phyloP scores from a whole-genome alignment of 2,113 vertebrate genomes.

The Merops nubicus region DNA sequence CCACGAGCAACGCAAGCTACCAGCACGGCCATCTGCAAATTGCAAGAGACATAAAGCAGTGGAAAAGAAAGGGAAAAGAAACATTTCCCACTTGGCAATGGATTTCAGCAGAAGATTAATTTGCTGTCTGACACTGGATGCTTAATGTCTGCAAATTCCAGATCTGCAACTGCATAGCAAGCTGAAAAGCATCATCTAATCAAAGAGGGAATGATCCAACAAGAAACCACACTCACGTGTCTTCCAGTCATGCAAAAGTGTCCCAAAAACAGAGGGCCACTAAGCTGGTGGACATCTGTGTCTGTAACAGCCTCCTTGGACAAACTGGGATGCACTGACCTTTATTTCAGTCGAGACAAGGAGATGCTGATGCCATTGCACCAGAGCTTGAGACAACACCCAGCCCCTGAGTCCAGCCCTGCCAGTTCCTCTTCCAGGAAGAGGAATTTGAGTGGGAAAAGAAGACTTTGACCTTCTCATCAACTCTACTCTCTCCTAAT shows the following conservation, averaged over 20 bases:
- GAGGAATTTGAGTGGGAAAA: not conserved
- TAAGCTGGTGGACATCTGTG: not conserved
- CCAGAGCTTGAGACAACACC: not conserved
- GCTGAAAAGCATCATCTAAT: slow-evolving; percentile 23
- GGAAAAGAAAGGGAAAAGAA: not conserved
- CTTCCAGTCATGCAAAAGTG: too few relatives aligned
- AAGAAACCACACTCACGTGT: not conserved
- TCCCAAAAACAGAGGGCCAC: not conserved
- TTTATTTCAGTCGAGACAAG: not conserved
- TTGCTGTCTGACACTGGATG: slow-evolving; percentile 21
- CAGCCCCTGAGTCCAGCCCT: not conserved
- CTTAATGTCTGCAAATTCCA: slow-evolving; percentile 40
- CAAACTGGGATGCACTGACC: not conserved
- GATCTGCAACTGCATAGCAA: not conserved
- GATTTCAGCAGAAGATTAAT: slow-evolving; percentile 41
- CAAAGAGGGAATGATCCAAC: not conserved
- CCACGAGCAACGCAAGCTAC: not conserved
- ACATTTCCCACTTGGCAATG: not conserved
- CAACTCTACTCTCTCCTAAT: not conserved
- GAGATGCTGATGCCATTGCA: not conserved
- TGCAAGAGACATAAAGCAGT: slow-evolving; percentile 5
- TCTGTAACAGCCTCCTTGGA: accelerated
- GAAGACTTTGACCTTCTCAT: not conserved
- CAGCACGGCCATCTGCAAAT: slow-evolving; percentile 24
- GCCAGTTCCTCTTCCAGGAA: not conserved